These are phyloP conservation scores for Lysiphlebus fabarum DNA, from an alignment of 1,140 invertebrate species.

Conservation along the genomic window DNA sequence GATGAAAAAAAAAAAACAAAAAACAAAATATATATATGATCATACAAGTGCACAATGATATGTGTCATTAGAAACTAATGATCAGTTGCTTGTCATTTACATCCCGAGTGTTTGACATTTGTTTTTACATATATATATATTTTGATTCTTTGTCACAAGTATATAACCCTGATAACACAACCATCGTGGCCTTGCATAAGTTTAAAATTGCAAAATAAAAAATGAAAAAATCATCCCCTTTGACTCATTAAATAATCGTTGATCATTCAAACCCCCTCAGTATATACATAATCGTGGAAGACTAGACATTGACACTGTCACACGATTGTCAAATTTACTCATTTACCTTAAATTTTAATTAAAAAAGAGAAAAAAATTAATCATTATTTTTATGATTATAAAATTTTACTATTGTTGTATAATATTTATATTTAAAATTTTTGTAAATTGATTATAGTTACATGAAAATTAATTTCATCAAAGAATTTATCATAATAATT, in stretches of 20 bases:
- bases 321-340: background rate
- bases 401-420: too few species aligned
- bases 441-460: too few species aligned
- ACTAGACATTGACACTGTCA: slow-evolving; percentile 4
- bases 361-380: background rate
- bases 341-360: slow-evolving; percentile 1
- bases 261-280: slow-evolving; percentile 31
- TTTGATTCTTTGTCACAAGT: slow-evolving; percentile 1
- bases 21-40: background rate
- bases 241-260: slow-evolving; percentile 42
- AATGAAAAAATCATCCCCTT: slow-evolving; percentile 35
- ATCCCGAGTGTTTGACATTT: slow-evolving; percentile 17
- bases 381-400: too few species aligned
- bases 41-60: background rate
- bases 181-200: slow-evolving; percentile 10
- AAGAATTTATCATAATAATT: too few species aligned
- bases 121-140: slow-evolving; percentile 6
- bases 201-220: slow-evolving; percentile 28
- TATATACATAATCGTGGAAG: too few species aligned
- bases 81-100: slow-evolving; percentile 21
- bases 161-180: slow-evolving; percentile 3
- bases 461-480: too few species aligned
- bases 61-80: slow-evolving; percentile 14
- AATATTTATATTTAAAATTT: too few species aligned
- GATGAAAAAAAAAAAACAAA: too few species aligned